phyloP scores from a whole-genome alignment of 64 coral and sea anemone genomes.

The Montipora capricornis region DNA sequence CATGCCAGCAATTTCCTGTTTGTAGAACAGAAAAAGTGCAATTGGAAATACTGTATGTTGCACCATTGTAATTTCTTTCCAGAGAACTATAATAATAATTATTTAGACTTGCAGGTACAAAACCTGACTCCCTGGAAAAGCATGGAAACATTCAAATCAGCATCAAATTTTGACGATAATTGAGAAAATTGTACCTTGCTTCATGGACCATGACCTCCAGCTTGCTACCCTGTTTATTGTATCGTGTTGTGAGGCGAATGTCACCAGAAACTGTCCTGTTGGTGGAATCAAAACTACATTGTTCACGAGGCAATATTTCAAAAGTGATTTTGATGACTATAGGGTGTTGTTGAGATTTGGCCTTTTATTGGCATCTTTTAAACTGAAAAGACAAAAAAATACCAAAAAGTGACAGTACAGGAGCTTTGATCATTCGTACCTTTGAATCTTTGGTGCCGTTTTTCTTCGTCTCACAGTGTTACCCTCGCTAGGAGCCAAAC shows the following conservation, averaged over 20 bases:
- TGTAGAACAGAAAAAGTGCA: too few relatives aligned
- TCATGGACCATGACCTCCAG: constrained; percentile 73
- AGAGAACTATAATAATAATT: too few relatives aligned
- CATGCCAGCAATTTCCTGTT: constrained; percentile 88
- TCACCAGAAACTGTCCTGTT: constrained; percentile 86
- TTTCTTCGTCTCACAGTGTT: constrained; percentile 90
- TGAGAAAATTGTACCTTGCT: constrained; percentile 61
- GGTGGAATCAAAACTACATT: neutral
- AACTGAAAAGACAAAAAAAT: too few relatives aligned
- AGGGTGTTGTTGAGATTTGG: too few relatives aligned
- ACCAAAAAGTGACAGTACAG: neutral
- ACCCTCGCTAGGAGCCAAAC: constrained; percentile 83
- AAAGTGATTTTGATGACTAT: too few relatives aligned
- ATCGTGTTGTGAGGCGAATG: constrained; percentile 69
- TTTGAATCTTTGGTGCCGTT: constrained; percentile 53
- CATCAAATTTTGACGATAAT: neutral
- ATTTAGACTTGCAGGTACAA: too few relatives aligned
- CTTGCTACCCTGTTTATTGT: constrained; percentile 89
- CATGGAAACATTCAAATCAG: too few relatives aligned
- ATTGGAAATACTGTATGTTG: too few relatives aligned
- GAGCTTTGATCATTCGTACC: constrained; percentile 36
- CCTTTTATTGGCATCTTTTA: too few relatives aligned
- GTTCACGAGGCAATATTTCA: neutral
- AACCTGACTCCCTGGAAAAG: too few relatives aligned
- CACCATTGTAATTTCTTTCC: too few relatives aligned